Percentiles rank a stretch among this genome's conserved stretches.
phyloP scores from a whole-genome alignment of 92 coral and sea anemone species.

The Epizoanthus stellaris region DNA sequence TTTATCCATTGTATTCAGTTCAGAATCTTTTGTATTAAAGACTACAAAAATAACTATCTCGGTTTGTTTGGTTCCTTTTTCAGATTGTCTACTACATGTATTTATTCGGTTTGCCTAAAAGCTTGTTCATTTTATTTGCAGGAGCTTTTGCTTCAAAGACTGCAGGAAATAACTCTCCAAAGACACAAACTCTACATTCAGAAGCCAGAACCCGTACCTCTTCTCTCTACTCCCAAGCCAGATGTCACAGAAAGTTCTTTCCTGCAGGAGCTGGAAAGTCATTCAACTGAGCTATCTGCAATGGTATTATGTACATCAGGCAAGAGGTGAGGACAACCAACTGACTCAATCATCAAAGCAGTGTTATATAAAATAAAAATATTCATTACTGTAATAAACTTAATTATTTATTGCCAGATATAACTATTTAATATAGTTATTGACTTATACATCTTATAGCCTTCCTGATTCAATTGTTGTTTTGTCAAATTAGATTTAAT shows the following conservation, averaged over 20 bases:
- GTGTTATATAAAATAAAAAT: too few species aligned
- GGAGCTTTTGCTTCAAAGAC: constrained; percentile 76
- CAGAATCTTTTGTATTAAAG: neutral
- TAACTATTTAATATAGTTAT: too few species aligned
- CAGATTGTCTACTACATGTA: too few species aligned
- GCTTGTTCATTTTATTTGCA: constrained; percentile 29
- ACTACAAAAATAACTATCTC: too few species aligned
- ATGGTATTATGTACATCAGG: constrained; percentile 53
- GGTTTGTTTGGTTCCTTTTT: too few species aligned
- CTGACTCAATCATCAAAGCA: neutral
- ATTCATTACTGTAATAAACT: too few species aligned
- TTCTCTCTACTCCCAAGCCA: constrained; percentile 43
- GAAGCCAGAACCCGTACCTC: constrained; percentile 62
- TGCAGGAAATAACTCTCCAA: constrained; percentile 71
- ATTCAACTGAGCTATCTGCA: constrained; percentile 53
- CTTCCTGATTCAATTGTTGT: too few species aligned
- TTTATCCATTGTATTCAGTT: neutral
- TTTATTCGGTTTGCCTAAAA: neutral
- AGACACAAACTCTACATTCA: constrained; percentile 73
- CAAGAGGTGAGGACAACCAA: constrained; percentile 53
- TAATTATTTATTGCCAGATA: too few species aligned
- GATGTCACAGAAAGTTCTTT: constrained; percentile 75
- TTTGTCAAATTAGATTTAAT: too few species aligned
- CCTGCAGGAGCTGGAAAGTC: constrained; percentile 67
- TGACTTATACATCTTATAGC: too few species aligned